These are phyloP conservation scores for Maniola jurtina DNA, from an alignment of 1,140 invertebrate species.

Conservation along the genomic window DNA sequence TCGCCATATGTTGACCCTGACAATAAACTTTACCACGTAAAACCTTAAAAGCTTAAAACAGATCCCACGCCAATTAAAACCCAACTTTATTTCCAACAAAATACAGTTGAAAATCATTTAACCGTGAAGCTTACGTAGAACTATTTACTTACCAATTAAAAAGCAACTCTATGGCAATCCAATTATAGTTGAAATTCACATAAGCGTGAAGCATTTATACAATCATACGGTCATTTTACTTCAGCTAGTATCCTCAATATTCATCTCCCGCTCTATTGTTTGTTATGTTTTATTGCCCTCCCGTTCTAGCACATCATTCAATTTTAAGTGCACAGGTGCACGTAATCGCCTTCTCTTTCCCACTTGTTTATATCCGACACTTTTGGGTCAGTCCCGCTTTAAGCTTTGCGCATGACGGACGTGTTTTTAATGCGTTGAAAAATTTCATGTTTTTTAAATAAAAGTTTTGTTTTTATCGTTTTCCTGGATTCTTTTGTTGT, in stretches of 20 bases:
- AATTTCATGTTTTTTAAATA: conserved; percentile 33
- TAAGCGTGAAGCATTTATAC: conserved; percentile 22
- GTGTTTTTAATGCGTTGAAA: conserved; percentile 20
- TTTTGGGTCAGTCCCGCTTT: conserved; percentile 47
- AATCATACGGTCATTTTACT: conserved; percentile 20
- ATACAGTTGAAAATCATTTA: conserved; percentile 28
- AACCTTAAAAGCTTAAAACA: conserved; percentile 15
- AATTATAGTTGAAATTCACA: conserved; percentile 23
- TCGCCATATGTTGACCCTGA: conserved; percentile 74
- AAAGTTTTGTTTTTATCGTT: conserved; percentile 20
- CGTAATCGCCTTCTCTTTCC: conserved; percentile 50
- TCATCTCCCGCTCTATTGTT: conserved; percentile 54
- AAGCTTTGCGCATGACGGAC: conserved; percentile 32
- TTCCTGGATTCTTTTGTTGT: conserved; percentile 28
- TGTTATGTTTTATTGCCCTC: conserved; percentile 62
- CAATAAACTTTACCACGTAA: conserved; percentile 46
- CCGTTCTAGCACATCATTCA: conserved; percentile 57
- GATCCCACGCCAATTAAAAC: conserved; percentile 14
- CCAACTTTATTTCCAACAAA: conserved; percentile 15
- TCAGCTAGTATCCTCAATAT: conserved; percentile 30
- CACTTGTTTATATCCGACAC: conserved; percentile 52
- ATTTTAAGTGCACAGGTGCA: conserved; percentile 70
- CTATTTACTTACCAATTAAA: conserved; percentile 14
- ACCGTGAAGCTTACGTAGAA: not conserved
- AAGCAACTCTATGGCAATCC: conserved; percentile 21